Percentiles rank a stretch among this genome's conserved stretches.
These are phyloP conservation scores for Spodoptera frugiperda DNA, from an alignment of 1,140 invertebrate species.

Conservation along the genomic window DNA sequence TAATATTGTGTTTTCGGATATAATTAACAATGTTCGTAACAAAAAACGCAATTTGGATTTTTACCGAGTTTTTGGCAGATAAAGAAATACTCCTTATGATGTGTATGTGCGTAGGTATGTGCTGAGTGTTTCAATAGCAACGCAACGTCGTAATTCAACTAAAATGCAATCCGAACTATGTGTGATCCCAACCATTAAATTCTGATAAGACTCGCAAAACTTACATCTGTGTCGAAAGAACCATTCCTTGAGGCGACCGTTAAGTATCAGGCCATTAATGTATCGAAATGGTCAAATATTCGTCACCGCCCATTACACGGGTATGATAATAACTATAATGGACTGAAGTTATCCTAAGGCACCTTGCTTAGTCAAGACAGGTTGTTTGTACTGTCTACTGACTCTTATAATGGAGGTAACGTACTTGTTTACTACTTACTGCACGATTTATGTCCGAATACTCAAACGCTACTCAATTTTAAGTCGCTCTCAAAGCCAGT, in stretches of 20 bases:
- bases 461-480: no score
- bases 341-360: constrained; percentile 22
- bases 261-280: constrained; percentile 54
- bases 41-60: no score
- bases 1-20: no score
- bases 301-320: constrained; percentile 54
- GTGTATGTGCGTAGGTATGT: no score
- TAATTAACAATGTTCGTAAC: no score
- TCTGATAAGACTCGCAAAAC: constrained; percentile 51
- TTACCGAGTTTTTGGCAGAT: no score
- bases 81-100: no score
- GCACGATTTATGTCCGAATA: no score
- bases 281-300: constrained; percentile 48
- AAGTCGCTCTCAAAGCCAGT: no score
- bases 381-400: constrained; percentile 4
- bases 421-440: background rate
- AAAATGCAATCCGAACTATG: constrained; percentile 41
- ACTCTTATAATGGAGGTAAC: constrained; percentile 18
- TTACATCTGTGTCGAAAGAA: constrained; percentile 48
- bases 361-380: constrained; percentile 1
- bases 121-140: background rate
- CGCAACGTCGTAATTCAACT: background rate
- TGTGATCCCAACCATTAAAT: constrained; percentile 47
- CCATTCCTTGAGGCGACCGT: constrained; percentile 61
- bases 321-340: constrained; percentile 31